Conservation (phyloP, 2,888 invertebrate species). For the Ametastegia equiseti region DNA sequence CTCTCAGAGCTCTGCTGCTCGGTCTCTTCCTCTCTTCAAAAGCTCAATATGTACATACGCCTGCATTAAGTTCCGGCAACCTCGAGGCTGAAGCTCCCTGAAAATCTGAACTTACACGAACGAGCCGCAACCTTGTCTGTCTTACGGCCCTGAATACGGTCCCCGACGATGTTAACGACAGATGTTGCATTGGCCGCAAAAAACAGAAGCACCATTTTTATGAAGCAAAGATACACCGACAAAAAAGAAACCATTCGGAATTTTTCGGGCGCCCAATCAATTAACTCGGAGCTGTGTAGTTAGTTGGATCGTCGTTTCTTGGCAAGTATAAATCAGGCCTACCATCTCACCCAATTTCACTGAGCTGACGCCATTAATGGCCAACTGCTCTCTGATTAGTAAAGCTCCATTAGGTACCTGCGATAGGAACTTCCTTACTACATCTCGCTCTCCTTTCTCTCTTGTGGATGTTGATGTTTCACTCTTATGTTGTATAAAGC, state of each 20-base stretch:
- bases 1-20: constrained; percentile 29
- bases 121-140: not conserved
- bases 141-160: not conserved
- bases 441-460: constrained; percentile 51
- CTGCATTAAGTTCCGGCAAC: not conserved
- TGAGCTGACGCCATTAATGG: constrained; percentile 69
- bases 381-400: constrained; percentile 72
- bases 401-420: constrained; percentile 68
- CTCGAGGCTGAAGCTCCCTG: not conserved
- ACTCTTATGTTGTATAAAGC: constrained; percentile 45
- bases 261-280: not conserved
- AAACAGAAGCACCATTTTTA: too few species aligned
- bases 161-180: not conserved
- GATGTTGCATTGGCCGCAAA: not conserved
- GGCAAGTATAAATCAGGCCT: constrained; percentile 66
- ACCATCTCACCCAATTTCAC: constrained; percentile 66
- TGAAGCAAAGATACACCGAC: too few species aligned
- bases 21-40: constrained; percentile 19
- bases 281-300: not conserved
- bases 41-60: constrained; percentile 43
- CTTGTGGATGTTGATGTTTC: constrained; percentile 45
- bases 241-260: not conserved
- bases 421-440: constrained; percentile 51
- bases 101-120: not conserved
- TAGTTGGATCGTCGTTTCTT: not conserved